Evolutionary conservation across 2,113 vertebrate species (phyloP).

Genomic region (Ahaetulla prasina): DNA sequence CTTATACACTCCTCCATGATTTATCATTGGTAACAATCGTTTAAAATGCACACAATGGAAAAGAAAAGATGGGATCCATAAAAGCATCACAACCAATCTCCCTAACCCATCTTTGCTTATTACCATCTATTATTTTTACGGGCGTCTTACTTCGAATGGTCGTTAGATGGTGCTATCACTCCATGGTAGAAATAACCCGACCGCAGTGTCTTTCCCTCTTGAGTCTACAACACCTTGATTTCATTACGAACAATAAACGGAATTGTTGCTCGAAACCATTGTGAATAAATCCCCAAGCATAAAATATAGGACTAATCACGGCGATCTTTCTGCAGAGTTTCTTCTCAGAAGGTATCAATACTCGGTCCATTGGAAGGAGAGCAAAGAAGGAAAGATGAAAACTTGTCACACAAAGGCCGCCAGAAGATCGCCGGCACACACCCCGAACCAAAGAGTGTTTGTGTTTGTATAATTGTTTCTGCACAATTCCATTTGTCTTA

Average conservation of each 20-base stretch:
- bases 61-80: not conserved
- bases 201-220: not conserved
- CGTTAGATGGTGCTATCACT: slow-evolving; percentile 85
- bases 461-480: not conserved
- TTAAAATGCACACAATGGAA: not conserved
- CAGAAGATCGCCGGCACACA: not conserved
- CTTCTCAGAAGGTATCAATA: not conserved
- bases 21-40: slow-evolving; percentile 19
- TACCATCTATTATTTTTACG: fast-evolving
- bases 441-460: no score
- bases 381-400: not conserved
- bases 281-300: slow-evolving; percentile 34
- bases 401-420: not conserved
- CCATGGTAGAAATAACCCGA: slow-evolving; percentile 60
- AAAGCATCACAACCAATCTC: not conserved
- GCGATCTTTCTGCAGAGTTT: slow-evolving; percentile 1
- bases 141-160: fast-evolving
- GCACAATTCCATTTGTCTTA: not conserved
- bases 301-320: slow-evolving; percentile 47
- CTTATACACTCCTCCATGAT: slow-evolving; percentile 22
- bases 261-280: slow-evolving; percentile 25
- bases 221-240: slow-evolving; percentile 32
- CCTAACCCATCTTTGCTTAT: not conserved
- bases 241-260: slow-evolving; percentile 11
- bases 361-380: not conserved